Conservation (phyloP, 2,888 invertebrate genomes). For the Nemoura dubitans region DNA sequence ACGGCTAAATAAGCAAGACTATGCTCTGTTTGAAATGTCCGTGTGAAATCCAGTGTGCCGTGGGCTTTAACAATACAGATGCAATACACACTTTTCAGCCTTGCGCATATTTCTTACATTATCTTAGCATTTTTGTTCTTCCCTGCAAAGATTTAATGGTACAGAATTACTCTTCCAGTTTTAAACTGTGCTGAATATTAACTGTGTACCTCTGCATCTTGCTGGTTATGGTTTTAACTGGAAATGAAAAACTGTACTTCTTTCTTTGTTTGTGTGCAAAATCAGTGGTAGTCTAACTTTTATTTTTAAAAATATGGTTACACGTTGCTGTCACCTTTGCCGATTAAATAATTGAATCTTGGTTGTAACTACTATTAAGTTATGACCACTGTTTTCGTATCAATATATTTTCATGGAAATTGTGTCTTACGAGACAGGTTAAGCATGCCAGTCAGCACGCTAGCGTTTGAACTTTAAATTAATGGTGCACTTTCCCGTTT, state of each 20-base stretch:
- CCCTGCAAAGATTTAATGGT: background rate
- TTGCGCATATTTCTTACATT: slow-evolving; percentile 55
- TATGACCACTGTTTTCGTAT: too few relatives aligned
- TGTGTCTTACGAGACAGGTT: background rate
- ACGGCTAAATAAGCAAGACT: too few relatives aligned
- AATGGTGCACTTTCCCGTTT: background rate
- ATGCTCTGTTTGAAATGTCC: background rate
- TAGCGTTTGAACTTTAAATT: background rate
- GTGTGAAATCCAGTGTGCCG: background rate
- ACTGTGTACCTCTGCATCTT: background rate
- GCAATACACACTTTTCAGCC: slow-evolving; percentile 57
- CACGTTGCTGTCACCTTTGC: background rate
- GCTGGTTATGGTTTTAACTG: background rate
- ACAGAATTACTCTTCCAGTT: slow-evolving; percentile 12
- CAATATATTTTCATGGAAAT: too few relatives aligned
- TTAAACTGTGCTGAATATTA: background rate
- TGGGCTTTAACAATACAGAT: background rate
- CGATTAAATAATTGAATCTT: background rate
- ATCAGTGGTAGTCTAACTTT: background rate
- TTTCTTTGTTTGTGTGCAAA: background rate
- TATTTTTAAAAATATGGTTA: background rate
- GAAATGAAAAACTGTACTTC: background rate
- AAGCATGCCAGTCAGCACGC: background rate
- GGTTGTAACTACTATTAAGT: background rate
- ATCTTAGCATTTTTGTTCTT: background rate